Percentiles rank a stretch among this genome's conserved stretches.
Evolutionary conservation across 23 tunicate genomes (phyloP).

Genomic region (Corella eumyota): DNA sequence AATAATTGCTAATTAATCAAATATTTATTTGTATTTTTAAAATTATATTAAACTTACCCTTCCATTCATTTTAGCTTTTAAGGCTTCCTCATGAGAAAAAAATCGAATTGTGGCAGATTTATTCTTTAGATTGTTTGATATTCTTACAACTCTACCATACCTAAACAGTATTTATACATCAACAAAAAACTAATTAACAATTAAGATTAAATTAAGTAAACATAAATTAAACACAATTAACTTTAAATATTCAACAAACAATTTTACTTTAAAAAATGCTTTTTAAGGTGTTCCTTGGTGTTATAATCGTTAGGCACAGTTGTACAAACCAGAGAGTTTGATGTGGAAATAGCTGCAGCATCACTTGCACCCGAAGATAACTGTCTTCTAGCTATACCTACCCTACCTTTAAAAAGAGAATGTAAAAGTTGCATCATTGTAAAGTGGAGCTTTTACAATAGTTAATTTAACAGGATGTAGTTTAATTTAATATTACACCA

Average conservation of each 20-base stretch:
- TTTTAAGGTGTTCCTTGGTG: constrained; percentile 19
- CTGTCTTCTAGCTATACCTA: too few species aligned
- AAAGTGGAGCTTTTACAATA: too few species aligned
- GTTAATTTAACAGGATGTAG: too few species aligned
- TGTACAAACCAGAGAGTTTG: constrained; percentile 22
- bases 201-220: too few species aligned
- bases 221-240: too few species aligned
- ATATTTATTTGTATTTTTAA: not conserved
- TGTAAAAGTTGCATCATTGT: too few species aligned
- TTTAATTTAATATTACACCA: too few species aligned
- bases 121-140: constrained; percentile 4
- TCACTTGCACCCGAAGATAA: too few species aligned
- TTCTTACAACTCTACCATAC: constrained; percentile 41
- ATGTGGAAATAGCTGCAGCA: too few species aligned
- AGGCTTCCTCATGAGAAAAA: constrained; percentile 32
- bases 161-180: constrained; percentile 5
- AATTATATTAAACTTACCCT: constrained; percentile 8
- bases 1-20: not conserved
- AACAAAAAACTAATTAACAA: too few species aligned
- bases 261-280: constrained; percentile 41
- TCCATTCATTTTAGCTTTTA: constrained; percentile 49
- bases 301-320: constrained; percentile 43
- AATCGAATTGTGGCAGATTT: constrained; percentile 32
- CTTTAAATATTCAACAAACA: too few species aligned
- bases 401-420: too few species aligned